These are phyloP conservation scores for Bhutanitis thaidina DNA, from an alignment of 2,888 invertebrate species.

Conservation along the genomic window DNA sequence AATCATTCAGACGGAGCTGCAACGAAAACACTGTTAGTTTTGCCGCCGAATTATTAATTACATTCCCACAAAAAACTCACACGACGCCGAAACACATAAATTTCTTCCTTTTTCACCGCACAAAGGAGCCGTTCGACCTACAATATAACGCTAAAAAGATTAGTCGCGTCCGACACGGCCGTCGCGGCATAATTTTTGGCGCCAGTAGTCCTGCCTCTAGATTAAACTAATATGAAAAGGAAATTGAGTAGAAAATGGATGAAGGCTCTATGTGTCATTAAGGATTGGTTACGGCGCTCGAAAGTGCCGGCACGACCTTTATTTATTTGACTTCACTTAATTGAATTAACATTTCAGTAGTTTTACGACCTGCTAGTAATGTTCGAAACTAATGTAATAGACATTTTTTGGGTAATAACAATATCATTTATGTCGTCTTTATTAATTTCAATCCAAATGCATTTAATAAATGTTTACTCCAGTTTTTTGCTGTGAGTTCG, in stretches of 20 bases:
- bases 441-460: conserved; percentile 47
- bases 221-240: conserved; percentile 80
- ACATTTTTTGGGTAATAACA: conserved; percentile 64
- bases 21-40: conserved; percentile 81
- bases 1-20: conserved; percentile 63
- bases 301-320: conserved; percentile 55
- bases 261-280: conserved; percentile 76
- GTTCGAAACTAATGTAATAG: conserved; percentile 66
- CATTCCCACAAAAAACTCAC: conserved; percentile 77
- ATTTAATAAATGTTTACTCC: not conserved
- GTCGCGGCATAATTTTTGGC: conserved; percentile 78
- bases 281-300: conserved; percentile 68
- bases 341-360: conserved; percentile 74
- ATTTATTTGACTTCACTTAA: conserved; percentile 75
- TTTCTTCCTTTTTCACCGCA: conserved; percentile 78
- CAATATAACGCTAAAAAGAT: conserved; percentile 77
- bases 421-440: conserved; percentile 63
- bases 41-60: conserved; percentile 81
- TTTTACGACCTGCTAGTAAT: conserved; percentile 70
- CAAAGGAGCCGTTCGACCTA: conserved; percentile 69
- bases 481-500: not conserved
- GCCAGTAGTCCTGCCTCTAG: conserved; percentile 78
- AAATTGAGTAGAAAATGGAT: conserved; percentile 79
- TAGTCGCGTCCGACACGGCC: conserved; percentile 71
- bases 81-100: conserved; percentile 78